Evolutionary conservation across 2,888 invertebrate genomes (phyloP).

Genomic region (Drosophila phalerata): DNA sequence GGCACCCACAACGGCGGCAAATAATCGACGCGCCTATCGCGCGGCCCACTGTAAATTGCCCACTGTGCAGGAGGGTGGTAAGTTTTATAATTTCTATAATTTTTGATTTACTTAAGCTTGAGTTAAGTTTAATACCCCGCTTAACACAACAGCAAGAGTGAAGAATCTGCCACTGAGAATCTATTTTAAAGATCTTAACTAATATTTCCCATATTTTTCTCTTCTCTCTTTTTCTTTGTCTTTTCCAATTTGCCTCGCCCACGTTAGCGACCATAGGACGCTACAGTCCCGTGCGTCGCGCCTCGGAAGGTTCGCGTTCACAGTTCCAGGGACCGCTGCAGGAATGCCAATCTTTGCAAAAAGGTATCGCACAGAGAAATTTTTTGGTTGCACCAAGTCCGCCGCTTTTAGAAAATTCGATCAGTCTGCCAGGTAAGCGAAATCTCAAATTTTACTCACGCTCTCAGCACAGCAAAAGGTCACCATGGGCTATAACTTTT

Average conservation of each 20-base stretch:
- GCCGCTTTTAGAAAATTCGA: constrained; percentile 85
- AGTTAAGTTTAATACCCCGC: neutral
- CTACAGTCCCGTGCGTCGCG: constrained; percentile 96
- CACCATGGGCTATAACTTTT: neutral
- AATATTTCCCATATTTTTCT: constrained; percentile 15
- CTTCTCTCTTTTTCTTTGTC: constrained; percentile 1
- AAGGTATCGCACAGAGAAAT: constrained; percentile 86
- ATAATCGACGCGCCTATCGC: constrained; percentile 81
- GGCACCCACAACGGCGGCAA: constrained; percentile 67
- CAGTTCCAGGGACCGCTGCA: constrained; percentile 90
- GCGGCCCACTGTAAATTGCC: constrained; percentile 86
- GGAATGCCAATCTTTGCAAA: constrained; percentile 92
- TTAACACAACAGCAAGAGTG: too few relatives aligned
- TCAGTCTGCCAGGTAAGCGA: constrained; percentile 85
- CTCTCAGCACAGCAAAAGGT: neutral
- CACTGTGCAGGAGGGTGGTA: constrained; percentile 93
- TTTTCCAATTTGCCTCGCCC: neutral
- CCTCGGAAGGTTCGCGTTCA: constrained; percentile 89
- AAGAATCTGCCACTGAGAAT: neutral
- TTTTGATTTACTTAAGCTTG: constrained; percentile 7
- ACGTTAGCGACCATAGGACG: constrained; percentile 85
- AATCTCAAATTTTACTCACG: constrained; percentile 20
- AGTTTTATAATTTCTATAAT: constrained; percentile 66
- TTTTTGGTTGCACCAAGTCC: constrained; percentile 85
- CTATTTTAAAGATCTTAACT: constrained; percentile 15